phyloP scores from a whole-genome alignment of 2,888 invertebrate species.

The Homarus gammarus region DNA sequence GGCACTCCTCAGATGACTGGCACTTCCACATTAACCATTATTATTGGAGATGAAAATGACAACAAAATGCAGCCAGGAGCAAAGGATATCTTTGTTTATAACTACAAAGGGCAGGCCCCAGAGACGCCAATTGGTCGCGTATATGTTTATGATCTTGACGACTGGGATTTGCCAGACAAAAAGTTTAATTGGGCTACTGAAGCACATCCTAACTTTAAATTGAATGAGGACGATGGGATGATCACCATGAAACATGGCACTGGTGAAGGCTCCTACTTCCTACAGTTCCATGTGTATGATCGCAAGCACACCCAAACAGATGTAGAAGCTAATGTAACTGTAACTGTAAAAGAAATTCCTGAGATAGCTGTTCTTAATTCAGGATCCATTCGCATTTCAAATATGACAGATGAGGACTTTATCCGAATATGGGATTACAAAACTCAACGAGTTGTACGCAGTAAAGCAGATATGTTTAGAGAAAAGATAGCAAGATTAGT shows the following conservation, averaged over 20 bases:
- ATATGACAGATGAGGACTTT: constrained; percentile 97
- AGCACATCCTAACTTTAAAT: constrained; percentile 88
- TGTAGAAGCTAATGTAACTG: constrained; percentile 95
- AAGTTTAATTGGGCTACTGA: constrained; percentile 94
- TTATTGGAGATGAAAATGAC: constrained; percentile 98
- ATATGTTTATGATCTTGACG: constrained; percentile 97
- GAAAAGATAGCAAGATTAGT: constrained; percentile 88
- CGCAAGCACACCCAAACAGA: constrained; percentile 96
- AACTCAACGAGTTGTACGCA: constrained; percentile 89
- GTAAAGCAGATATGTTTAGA: constrained; percentile 93
- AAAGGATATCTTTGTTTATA: constrained; percentile 97
- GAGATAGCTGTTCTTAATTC: constrained; percentile 97
- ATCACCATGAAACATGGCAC: constrained; percentile 97
- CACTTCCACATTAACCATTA: constrained; percentile 95
- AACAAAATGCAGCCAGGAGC: constrained; percentile 99
- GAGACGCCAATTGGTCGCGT: constrained; percentile 89
- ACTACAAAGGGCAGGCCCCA: constrained; percentile 84
- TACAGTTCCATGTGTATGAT: constrained; percentile 89
- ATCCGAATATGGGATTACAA: constrained; percentile 95
- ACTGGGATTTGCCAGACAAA: constrained; percentile 99
- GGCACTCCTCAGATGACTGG: constrained; percentile 98
- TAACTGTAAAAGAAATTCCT: constrained; percentile 95
- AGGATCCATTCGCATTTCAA: constrained; percentile 94
- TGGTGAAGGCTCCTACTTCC: constrained; percentile 85
- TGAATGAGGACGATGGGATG: constrained; percentile 95